A percentile compares a stretch with the other conserved stretches of the same genome.
phyloP scores from a whole-genome alignment of 2,113 vertebrate species.

The Nicator chloris region DNA sequence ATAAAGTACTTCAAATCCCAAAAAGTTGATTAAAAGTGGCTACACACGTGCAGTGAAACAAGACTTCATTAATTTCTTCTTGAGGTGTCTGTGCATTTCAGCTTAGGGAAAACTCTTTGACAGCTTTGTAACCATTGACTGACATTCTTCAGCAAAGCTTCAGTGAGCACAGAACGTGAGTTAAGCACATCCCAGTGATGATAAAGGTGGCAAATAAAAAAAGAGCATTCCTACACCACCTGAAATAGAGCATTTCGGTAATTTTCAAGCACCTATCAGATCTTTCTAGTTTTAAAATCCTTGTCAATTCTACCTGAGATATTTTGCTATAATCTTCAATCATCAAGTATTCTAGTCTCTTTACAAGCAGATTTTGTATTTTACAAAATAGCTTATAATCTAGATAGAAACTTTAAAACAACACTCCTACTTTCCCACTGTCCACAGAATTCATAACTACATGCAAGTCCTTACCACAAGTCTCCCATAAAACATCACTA shows the following conservation, averaged over 20 bases:
- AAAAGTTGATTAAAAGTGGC: conserved; percentile 26
- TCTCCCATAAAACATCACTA: background rate
- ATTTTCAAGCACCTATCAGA: background rate
- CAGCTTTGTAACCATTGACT: conserved; percentile 61
- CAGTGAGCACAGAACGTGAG: background rate
- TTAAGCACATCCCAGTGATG: conserved; percentile 10
- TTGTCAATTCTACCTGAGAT: background rate
- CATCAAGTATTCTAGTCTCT: background rate
- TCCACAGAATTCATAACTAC: background rate
- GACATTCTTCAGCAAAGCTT: conserved; percentile 42
- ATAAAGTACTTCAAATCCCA: background rate
- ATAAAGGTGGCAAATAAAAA: background rate
- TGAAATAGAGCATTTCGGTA: background rate
- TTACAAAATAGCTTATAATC: background rate
- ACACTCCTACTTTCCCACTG: background rate
- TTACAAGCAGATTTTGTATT: background rate
- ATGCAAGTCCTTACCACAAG: background rate
- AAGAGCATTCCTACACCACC: background rate
- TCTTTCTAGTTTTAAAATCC: background rate
- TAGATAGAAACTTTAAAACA: background rate
- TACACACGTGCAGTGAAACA: conserved; percentile 33
- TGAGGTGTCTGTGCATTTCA: conserved; percentile 21
- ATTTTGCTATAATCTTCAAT: background rate
- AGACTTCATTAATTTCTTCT: conserved; percentile 44
- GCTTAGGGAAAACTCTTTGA: conserved; percentile 24